These are phyloP conservation scores for Emydoidea blandingii DNA, from an alignment of 2,797 vertebrate species.

Conservation along the genomic window DNA sequence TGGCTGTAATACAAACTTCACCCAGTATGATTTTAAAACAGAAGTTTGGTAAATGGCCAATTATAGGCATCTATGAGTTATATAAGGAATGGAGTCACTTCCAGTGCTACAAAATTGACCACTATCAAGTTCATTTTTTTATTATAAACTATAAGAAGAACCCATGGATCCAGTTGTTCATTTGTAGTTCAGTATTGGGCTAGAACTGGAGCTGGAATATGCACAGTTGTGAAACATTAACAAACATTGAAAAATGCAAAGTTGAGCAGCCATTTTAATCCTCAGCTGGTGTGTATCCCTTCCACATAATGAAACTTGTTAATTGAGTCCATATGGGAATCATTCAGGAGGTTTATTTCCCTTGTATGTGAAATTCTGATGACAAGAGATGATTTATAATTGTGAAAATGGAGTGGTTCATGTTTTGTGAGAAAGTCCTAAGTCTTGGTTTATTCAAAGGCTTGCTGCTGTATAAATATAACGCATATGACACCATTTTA, in stretches of 20 bases:
- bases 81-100: slow-evolving; percentile 50
- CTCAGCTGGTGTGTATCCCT: slow-evolving; percentile 46
- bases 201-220: slow-evolving; percentile 63
- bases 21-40: neutral
- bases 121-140: slow-evolving; percentile 46
- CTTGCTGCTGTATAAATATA: slow-evolving; percentile 68
- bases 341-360: slow-evolving; percentile 30
- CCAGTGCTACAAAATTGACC: neutral
- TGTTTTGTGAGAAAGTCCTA: slow-evolving; percentile 58
- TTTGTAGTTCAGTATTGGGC: slow-evolving; percentile 69
- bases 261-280: slow-evolving; percentile 61
- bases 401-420: slow-evolving; percentile 26
- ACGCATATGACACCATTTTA: slow-evolving; percentile 16
- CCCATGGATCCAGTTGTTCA: slow-evolving; percentile 52
- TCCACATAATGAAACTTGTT: slow-evolving; percentile 51
- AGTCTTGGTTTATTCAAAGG: slow-evolving; percentile 36
- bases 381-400: slow-evolving; percentile 46
- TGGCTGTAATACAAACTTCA: neutral
- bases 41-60: neutral
- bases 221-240: slow-evolving; percentile 52
- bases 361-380: slow-evolving; percentile 47
- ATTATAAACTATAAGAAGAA: slow-evolving; percentile 65
- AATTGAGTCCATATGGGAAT: slow-evolving; percentile 67
- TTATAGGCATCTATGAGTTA: neutral
- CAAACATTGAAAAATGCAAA: slow-evolving; percentile 35